Evolutionary conservation across 2,888 invertebrate genomes (phyloP).

Genomic region (Suillia variegata): DNA sequence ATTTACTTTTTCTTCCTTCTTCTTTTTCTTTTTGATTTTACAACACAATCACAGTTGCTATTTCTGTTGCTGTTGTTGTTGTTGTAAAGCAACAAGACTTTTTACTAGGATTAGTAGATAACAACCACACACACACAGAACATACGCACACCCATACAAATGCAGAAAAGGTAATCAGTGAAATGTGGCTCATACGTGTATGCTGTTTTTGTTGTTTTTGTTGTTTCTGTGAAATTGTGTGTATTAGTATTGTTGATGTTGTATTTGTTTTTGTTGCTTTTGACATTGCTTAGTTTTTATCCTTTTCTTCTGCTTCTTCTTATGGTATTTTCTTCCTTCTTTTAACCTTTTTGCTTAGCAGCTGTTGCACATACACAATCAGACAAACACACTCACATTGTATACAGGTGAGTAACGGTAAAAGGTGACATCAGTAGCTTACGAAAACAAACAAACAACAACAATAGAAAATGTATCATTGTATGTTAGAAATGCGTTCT

Average conservation of each 20-base stretch:
- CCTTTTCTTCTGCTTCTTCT: constrained; percentile 18
- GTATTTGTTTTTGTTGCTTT: not conserved
- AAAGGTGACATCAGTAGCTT: constrained; percentile 44
- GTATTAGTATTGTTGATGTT: too few relatives aligned
- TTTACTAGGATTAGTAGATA: constrained; percentile 53
- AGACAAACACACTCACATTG: not conserved
- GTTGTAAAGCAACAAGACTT: constrained; percentile 41
- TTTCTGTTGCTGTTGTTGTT: constrained; percentile 3
- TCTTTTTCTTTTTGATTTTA: not conserved
- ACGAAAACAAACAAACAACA: constrained; percentile 15
- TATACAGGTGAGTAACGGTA: constrained; percentile 24
- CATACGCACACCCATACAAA: constrained; percentile 13
- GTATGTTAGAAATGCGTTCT: too few relatives aligned
- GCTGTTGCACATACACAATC: not conserved
- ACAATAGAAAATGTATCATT: constrained; percentile 20
- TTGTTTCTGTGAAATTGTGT: too few relatives aligned
- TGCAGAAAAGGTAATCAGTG: constrained; percentile 46
- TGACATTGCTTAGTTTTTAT: constrained; percentile 7
- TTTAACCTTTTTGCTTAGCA: constrained; percentile 37
- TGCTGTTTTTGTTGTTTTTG: constrained; percentile 7
- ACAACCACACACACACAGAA: constrained; percentile 38
- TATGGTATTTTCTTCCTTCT: constrained; percentile 31
- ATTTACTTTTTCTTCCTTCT: not conserved
- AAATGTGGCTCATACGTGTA: constrained; percentile 36
- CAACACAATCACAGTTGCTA: constrained; percentile 18